Conservation (phyloP, 2,797 vertebrate species). For the Clarias pachynema region DNA sequence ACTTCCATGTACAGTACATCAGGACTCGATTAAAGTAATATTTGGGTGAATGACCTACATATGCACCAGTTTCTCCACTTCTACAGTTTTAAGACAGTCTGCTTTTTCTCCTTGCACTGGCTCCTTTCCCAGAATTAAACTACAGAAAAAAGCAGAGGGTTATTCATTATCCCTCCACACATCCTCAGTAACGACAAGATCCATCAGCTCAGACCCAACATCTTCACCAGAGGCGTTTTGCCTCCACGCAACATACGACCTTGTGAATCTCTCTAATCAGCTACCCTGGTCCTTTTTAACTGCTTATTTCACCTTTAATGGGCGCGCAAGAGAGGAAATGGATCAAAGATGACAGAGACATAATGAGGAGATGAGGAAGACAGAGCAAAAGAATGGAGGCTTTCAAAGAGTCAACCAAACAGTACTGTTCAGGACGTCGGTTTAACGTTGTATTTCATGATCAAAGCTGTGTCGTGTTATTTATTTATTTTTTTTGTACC, state of each 20-base stretch:
- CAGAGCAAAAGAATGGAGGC: slow-evolving; percentile 22
- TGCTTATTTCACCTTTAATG: slow-evolving; percentile 57
- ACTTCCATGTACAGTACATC: slow-evolving; percentile 26
- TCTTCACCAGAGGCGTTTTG: slow-evolving; percentile 58
- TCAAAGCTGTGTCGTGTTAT: slow-evolving; percentile 21
- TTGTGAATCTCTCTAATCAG: slow-evolving; percentile 55
- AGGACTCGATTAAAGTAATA: slow-evolving; percentile 27
- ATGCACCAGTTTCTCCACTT: slow-evolving; percentile 20
- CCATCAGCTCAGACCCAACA: slow-evolving; percentile 53
- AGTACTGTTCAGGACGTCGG: background rate
- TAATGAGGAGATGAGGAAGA: slow-evolving; percentile 37
- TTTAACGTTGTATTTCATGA: slow-evolving; percentile 8
- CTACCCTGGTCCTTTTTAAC: slow-evolving; percentile 44
- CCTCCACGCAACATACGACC: slow-evolving; percentile 54
- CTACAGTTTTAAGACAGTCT: slow-evolving; percentile 24
- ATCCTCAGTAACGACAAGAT: slow-evolving; percentile 28
- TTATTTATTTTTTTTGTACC: slow-evolving; percentile 21
- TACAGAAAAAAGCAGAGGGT: slow-evolving; percentile 42
- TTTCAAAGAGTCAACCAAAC: slow-evolving; percentile 36
- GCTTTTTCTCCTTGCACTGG: slow-evolving; percentile 17
- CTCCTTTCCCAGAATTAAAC: slow-evolving; percentile 44
- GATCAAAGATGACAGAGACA: slow-evolving; percentile 43
- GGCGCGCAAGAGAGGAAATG: slow-evolving; percentile 31
- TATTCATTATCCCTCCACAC: slow-evolving; percentile 34
- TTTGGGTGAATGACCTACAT: slow-evolving; percentile 22